phyloP scores from a whole-genome alignment of 2,113 vertebrate genomes.

The Ptyas mucosa region DNA sequence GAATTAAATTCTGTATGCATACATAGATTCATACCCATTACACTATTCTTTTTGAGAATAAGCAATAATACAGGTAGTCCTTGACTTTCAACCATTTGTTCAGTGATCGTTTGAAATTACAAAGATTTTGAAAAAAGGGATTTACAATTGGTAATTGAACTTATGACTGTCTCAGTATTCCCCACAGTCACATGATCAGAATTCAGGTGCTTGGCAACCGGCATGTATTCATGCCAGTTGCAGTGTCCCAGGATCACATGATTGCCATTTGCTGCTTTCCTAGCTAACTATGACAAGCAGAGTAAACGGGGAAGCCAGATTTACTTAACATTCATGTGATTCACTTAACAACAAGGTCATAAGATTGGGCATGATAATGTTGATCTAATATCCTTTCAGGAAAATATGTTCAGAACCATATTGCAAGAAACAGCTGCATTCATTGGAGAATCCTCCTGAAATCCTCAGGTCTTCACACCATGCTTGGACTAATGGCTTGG shows the following conservation, averaged over 20 bases:
- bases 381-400: not conserved
- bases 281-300: not conserved
- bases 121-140: not conserved
- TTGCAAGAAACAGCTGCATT: not conserved
- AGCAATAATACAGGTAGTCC: not conserved
- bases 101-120: not conserved
- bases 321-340: not conserved
- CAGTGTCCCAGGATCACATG: not conserved
- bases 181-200: not conserved
- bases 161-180: not conserved
- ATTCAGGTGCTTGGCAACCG: not conserved
- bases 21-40: not conserved
- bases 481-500: not conserved
- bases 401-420: not conserved
- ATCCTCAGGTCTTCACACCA: not conserved
- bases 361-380: not conserved
- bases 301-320: not conserved
- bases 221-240: too few relatives aligned
- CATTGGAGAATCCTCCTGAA: not conserved
- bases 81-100: not conserved
- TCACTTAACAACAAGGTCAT: not conserved
- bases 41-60: not conserved
- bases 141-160: not conserved
- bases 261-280: not conserved
- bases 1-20: not conserved